Evolutionary conservation across 2,888 invertebrate species (phyloP).

Genomic region (Epicampocera succincta): DNA sequence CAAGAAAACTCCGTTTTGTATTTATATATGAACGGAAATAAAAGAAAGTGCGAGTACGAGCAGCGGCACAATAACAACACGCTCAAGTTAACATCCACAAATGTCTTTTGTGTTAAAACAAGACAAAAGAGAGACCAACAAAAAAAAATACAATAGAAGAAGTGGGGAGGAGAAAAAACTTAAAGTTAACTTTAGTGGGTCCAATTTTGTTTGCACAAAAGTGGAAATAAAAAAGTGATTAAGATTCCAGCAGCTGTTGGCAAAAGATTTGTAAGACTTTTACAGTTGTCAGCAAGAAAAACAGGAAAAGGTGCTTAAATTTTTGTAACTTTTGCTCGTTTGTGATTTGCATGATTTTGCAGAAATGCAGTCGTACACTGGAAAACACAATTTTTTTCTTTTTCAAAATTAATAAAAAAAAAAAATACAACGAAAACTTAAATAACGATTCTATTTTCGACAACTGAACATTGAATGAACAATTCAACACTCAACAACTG

Average conservation of each 20-base stretch:
- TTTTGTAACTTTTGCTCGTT: slow-evolving; percentile 14
- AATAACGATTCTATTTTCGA: no score
- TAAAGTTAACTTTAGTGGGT: slow-evolving; percentile 33
- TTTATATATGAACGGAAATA: slow-evolving; percentile 34
- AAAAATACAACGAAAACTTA: no score
- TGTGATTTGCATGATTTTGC: slow-evolving; percentile 28
- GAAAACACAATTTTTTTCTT: background rate
- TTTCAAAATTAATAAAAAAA: no score
- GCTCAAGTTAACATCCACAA: slow-evolving; percentile 59
- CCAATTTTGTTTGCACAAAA: slow-evolving; percentile 53
- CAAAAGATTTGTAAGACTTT: slow-evolving; percentile 55
- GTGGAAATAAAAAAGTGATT: slow-evolving; percentile 57
- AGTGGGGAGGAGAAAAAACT: slow-evolving; percentile 18
- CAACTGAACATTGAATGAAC: no score
- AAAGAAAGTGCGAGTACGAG: slow-evolving; percentile 13
- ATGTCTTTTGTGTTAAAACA: slow-evolving; percentile 27
- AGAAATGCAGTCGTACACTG: background rate
- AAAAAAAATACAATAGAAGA: no score
- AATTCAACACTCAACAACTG: no score
- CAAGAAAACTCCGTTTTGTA: slow-evolving; percentile 29
- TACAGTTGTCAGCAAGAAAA: slow-evolving; percentile 8
- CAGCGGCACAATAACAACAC: slow-evolving; percentile 46
- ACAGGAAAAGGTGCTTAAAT: slow-evolving; percentile 20
- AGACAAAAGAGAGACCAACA: background rate
- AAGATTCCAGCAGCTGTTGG: slow-evolving; percentile 67